phyloP scores from a whole-genome alignment of 2,888 invertebrate genomes.

The Latrodectus elegans region DNA sequence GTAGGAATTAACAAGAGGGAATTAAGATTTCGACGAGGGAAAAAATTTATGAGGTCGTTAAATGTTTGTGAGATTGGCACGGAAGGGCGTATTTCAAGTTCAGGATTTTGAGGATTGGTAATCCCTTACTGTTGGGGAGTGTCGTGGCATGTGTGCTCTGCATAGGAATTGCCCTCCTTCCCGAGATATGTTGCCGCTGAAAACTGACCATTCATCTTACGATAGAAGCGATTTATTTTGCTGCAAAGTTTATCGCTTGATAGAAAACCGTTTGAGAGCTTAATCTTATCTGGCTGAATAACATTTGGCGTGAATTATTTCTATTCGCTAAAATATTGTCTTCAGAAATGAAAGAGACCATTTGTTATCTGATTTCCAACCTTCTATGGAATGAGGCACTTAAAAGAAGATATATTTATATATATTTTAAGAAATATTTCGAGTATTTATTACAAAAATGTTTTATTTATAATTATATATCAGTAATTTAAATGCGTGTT shows the following conservation, averaged over 20 bases:
- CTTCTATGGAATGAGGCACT: too few relatives aligned
- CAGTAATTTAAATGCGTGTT: too few relatives aligned
- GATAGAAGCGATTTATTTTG: not conserved
- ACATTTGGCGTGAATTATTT: not conserved
- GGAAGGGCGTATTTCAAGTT: conserved; percentile 48
- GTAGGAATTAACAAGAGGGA: conserved; percentile 55
- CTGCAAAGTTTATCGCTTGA: not conserved
- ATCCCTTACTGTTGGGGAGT: not conserved
- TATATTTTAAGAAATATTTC: too few relatives aligned
- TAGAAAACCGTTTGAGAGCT: not conserved
- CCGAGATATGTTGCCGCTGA: not conserved
- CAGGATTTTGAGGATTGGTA: conserved; percentile 28
- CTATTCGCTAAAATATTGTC: too few relatives aligned
- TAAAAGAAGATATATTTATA: too few relatives aligned
- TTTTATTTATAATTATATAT: too few relatives aligned
- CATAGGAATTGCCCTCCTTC: not conserved
- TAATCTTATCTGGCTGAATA: not conserved
- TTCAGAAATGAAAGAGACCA: too few relatives aligned
- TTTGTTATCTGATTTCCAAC: too few relatives aligned
- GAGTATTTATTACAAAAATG: too few relatives aligned
- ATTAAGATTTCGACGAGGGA: conserved; percentile 55
- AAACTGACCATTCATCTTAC: not conserved
- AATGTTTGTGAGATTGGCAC: conserved; percentile 38
- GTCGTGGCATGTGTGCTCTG: not conserved
- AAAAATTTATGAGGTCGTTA: conserved; percentile 64